Evolutionary conservation across 1,140 invertebrate species (phyloP).

Genomic region (Amphibalanus amphitrite): DNA sequence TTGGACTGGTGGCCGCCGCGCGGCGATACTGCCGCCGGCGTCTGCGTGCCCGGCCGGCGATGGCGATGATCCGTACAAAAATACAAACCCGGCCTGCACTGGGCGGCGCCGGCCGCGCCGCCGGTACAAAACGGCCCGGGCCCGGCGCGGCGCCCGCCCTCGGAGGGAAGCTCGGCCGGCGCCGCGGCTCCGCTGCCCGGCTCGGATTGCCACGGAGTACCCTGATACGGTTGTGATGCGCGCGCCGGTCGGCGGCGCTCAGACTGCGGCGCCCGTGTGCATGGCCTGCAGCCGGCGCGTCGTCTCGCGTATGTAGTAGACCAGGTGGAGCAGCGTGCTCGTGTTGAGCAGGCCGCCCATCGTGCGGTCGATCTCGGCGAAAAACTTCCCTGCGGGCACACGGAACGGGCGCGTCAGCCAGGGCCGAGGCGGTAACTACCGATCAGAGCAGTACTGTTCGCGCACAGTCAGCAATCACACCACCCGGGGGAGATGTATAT

Average conservation of each 20-base stretch:
- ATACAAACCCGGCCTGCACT: not conserved
- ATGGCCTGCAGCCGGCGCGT: not conserved
- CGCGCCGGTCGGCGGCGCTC: too few species aligned
- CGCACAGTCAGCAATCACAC: not conserved
- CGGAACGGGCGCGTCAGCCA: not conserved
- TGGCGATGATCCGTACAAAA: not conserved
- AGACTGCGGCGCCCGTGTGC: not conserved
- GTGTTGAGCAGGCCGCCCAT: not conserved
- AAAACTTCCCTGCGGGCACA: not conserved
- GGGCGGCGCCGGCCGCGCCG: too few species aligned
- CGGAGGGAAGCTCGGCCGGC: too few species aligned
- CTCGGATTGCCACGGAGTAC: too few species aligned
- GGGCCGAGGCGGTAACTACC: too few species aligned
- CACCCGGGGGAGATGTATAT: too few species aligned
- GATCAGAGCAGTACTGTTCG: not conserved
- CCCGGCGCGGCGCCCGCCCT: too few species aligned
- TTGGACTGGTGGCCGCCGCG: too few species aligned
- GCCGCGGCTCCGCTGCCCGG: too few species aligned
- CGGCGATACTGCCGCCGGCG: too few species aligned
- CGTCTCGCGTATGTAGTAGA: constrained; percentile 2
- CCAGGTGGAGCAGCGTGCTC: constrained; percentile 1
- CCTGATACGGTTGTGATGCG: not conserved
- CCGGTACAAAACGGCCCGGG: too few species aligned
- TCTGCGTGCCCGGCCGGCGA: too few species aligned
- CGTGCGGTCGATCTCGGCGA: not conserved